Evolutionary conservation across 2,888 invertebrate genomes (phyloP).

Genomic region (Stenchaetothrips biformis): DNA sequence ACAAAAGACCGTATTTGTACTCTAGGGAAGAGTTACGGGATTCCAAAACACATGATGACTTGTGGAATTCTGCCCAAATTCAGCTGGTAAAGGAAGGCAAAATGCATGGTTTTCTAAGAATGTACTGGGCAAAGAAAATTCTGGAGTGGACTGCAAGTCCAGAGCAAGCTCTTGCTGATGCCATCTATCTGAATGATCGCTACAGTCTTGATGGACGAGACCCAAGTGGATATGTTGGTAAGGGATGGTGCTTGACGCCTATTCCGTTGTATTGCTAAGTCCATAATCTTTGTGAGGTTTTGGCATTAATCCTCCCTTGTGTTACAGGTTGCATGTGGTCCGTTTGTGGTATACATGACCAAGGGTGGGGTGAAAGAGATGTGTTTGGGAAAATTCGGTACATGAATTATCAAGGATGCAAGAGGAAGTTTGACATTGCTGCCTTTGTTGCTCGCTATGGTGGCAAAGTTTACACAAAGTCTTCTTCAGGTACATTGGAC

Average conservation of each 20-base stretch:
- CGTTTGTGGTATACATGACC: conserved; percentile 86
- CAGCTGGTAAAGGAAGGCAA: conserved; percentile 80
- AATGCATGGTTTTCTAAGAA: conserved; percentile 86
- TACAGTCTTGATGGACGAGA: conserved; percentile 84
- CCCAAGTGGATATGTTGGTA: conserved; percentile 86
- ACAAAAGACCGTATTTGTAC: conserved; percentile 72
- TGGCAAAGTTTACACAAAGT: conserved; percentile 53
- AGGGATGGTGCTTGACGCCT: conserved; percentile 39
- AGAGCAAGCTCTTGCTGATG: conserved; percentile 69
- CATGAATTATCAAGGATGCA: conserved; percentile 88
- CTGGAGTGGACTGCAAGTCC: conserved; percentile 81
- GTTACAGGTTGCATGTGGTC: conserved; percentile 89
- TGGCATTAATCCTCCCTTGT: conserved; percentile 28
- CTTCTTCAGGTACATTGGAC: neutral
- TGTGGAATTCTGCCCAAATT: conserved; percentile 86
- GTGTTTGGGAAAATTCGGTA: conserved; percentile 87
- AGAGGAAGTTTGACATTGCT: conserved; percentile 76
- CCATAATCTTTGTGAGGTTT: too few relatives aligned
- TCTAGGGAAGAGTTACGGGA: conserved; percentile 64
- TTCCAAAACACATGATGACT: conserved; percentile 73
- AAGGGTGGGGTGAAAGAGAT: conserved; percentile 79
- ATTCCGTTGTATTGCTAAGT: conserved; percentile 13
- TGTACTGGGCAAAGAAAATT: conserved; percentile 96
- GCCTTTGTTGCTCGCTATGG: conserved; percentile 65
- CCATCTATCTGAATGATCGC: conserved; percentile 80